phyloP scores from a whole-genome alignment of 2,888 invertebrate species.

The Willowsia nigromaculata region DNA sequence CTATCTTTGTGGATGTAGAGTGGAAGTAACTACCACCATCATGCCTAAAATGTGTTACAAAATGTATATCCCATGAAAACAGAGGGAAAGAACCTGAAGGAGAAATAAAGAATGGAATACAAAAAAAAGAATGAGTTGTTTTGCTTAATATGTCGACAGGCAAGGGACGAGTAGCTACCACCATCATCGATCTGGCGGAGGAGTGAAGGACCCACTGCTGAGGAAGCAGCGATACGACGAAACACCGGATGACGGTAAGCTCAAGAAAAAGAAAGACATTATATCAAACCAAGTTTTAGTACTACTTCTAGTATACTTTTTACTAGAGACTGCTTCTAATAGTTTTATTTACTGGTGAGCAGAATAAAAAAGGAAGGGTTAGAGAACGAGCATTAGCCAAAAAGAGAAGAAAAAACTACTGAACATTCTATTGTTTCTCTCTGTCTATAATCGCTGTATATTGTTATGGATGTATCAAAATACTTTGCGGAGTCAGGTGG shows the following conservation, averaged over 20 bases:
- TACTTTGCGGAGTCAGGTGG: constrained; percentile 67
- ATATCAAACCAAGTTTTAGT: constrained; percentile 44
- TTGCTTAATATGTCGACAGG: constrained; percentile 69
- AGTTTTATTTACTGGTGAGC: constrained; percentile 19
- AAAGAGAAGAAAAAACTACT: too few species aligned
- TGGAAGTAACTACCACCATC: constrained; percentile 20
- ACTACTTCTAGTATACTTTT: background rate
- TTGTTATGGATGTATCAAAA: constrained; percentile 2
- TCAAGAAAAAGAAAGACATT: constrained; percentile 49
- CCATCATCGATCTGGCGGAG: constrained; percentile 73
- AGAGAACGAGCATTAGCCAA: constrained; percentile 26
- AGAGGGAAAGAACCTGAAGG: background rate
- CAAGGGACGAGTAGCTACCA: constrained; percentile 72
- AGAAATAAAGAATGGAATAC: background rate
- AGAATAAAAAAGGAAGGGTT: background rate
- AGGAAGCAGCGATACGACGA: constrained; percentile 78
- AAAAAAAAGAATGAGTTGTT: constrained; percentile 57
- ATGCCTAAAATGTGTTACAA: constrained; percentile 44
- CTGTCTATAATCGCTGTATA: background rate
- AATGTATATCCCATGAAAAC: background rate
- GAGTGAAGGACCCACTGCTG: constrained; percentile 78
- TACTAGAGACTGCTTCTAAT: background rate
- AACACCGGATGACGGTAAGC: constrained; percentile 78
- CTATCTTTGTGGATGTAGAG: background rate
- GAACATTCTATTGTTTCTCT: background rate